Evolutionary conservation across 2,797 vertebrate species (phyloP).

Genomic region (Protosalanx chinensis): DNA sequence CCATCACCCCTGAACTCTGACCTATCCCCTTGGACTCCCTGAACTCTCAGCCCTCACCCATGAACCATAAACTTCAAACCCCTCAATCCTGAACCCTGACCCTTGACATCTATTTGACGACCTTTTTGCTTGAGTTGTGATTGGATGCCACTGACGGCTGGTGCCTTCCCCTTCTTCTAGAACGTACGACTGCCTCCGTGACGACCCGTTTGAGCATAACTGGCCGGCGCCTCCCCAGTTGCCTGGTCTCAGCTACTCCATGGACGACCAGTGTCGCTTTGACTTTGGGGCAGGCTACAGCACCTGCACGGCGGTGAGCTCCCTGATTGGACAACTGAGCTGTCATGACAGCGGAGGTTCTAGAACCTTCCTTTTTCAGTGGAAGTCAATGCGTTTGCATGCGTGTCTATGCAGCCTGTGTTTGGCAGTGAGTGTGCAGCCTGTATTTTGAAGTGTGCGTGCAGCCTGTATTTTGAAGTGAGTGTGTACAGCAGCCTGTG

Average conservation of each 20-base stretch:
- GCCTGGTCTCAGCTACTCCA: conserved; percentile 90
- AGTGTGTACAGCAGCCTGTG: not conserved
- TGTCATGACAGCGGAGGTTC: not conserved
- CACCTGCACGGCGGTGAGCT: conserved; percentile 90
- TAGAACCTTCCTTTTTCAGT: not conserved
- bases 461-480: too few relatives aligned
- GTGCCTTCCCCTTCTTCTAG: conserved; percentile 55
- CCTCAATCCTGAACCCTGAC: not conserved
- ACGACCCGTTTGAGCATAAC: conserved; percentile 89
- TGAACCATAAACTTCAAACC: not conserved
- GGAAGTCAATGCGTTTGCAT: not conserved
- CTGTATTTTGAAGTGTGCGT: too few relatives aligned
- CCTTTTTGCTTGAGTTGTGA: not conserved
- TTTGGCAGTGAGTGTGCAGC: too few relatives aligned
- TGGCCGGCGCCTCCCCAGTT: conserved; percentile 89
- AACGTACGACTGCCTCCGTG: conserved; percentile 85
- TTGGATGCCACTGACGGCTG: not conserved
- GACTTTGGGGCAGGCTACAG: conserved; percentile 92
- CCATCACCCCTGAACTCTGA: too few relatives aligned
- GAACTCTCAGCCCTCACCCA: not conserved
- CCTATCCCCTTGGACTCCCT: not conserved
- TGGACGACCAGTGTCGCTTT: conserved; percentile 96
- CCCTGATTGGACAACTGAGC: not conserved
- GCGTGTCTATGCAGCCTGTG: not conserved
- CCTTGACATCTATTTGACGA: not conserved